Conservation (phyloP, 2,888 invertebrate species). For the Calliopum simillimum region DNA sequence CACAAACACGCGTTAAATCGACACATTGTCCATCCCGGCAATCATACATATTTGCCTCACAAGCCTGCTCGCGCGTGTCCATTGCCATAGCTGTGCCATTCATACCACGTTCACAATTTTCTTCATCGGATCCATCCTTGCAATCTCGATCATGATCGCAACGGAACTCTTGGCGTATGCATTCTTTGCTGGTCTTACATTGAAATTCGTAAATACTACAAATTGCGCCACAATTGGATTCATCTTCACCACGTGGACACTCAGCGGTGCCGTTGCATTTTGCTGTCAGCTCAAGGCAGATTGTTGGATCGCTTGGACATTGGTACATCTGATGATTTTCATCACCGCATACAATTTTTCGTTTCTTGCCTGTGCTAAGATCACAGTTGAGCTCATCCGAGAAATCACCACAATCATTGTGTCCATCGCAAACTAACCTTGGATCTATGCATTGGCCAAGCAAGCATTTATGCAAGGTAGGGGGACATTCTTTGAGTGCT, state of each 20-base stretch:
- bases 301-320: conserved; percentile 57
- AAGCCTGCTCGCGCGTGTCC: conserved; percentile 48
- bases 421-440: conserved; percentile 70
- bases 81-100: conserved; percentile 46
- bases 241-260: conserved; percentile 81
- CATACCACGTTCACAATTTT: conserved; percentile 66
- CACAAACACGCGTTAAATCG: conserved; percentile 74
- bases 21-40: conserved; percentile 77
- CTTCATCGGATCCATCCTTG: conserved; percentile 79
- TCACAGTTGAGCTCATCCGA: conserved; percentile 71
- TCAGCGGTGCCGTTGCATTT: conserved; percentile 77
- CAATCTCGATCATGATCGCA: conserved; percentile 77
- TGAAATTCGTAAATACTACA: conserved; percentile 75
- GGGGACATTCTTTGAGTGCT: conserved; percentile 56
- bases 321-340: conserved; percentile 55
- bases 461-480: conserved; percentile 65
- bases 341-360: conserved; percentile 67
- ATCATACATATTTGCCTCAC: conserved; percentile 67
- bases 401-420: conserved; percentile 72
- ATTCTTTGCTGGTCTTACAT: conserved; percentile 73
- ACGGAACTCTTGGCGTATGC: conserved; percentile 72
- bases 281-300: conserved; percentile 57
- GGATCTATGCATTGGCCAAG: conserved; percentile 71
- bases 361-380: conserved; percentile 35
- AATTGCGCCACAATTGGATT: conserved; percentile 70